Base-by-base conservation (phyloP, 2,113 vertebrate genomes). In the Spheniscus mendiculus region DNA sequence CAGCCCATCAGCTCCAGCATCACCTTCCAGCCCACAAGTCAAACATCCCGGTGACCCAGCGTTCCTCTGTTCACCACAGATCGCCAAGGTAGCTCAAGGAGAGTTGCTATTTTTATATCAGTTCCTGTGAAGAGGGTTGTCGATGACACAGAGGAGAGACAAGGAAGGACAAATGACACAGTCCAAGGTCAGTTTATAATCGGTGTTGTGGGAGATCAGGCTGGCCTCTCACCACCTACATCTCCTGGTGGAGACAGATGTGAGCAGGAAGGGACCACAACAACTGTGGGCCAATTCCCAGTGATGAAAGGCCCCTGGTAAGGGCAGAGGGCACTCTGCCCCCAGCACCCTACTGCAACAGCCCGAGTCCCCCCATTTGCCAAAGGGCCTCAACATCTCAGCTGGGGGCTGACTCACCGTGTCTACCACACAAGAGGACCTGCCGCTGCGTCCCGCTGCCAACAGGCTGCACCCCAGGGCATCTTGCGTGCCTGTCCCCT, bases 311-410 rank as follows among this genome's bases (percentile, higher is more conserved):
- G 50, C 65, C 92, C 34, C 53, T 53, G 63, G 3, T 38, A 69
- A 74, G 65, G 56, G 5, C 45, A 36, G 7, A 49, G 32, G n/a
- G 32, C n/a, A 15, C 40, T 45, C 23, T 86, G 44, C 38, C 50
- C 55, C 14, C 23, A 50, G 44, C 55, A 50, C 18, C 18, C 1
- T 0, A 4, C 61, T 50, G 30, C n/a, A 40, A 27, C 56, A 63
- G 29, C 76, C 65, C 0, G 0, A 78, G 45, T 10, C 4, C 17
- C 67, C 4, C 23, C 1, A 0, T 7, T 32, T 40, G 42, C 20
- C 30, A 21, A 12, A 34, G 9, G 6, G 4, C 58, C 27, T 89
- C 49, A 40, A 3, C 36, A 34, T 38, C 86, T 70, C 83, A 73
- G 5, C 27, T 62, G 56, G 25, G 11, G 10, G 5, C 7, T 15